phyloP scores from a whole-genome alignment of 2,113 vertebrate genomes.

The Rynchops niger region DNA sequence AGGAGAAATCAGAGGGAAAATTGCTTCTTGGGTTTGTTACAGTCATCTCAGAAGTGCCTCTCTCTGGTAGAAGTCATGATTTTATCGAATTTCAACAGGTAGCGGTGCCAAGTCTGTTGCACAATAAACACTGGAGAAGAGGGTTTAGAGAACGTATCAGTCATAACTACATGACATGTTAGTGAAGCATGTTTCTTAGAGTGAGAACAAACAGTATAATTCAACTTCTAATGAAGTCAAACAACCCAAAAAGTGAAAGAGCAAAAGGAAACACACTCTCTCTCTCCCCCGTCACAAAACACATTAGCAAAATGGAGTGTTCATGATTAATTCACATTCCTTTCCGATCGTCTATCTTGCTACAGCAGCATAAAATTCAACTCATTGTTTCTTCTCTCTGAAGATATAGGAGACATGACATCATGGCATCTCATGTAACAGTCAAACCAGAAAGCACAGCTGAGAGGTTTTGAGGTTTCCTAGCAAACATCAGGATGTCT shows the following conservation, averaged over 20 bases:
- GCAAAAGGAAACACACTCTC: neutral
- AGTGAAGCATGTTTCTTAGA: neutral
- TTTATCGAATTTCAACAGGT: constrained; percentile 22
- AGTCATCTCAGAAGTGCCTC: neutral
- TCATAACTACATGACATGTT: neutral
- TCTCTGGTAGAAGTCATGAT: neutral
- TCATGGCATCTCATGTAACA: neutral
- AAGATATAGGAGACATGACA: neutral
- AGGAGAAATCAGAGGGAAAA: neutral
- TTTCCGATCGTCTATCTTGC: neutral
- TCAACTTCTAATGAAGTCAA: constrained; percentile 53
- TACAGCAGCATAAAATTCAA: constrained; percentile 13
- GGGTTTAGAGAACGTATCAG: neutral
- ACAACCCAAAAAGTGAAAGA: constrained; percentile 19
- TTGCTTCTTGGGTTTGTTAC: neutral
- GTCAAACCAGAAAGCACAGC: neutral
- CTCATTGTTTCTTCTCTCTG: neutral
- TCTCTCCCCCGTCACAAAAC: neutral
- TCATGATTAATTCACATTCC: constrained; percentile 60
- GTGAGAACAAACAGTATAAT: constrained; percentile 45
- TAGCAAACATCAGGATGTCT: neutral
- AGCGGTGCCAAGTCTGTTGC: constrained; percentile 5
- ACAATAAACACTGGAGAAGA: neutral
- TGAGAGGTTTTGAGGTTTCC: constrained; percentile 39
- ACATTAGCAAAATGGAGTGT: constrained; percentile 43